phyloP scores from a whole-genome alignment of 2,113 vertebrate genomes.

The Myanophis thanlyinensis region DNA sequence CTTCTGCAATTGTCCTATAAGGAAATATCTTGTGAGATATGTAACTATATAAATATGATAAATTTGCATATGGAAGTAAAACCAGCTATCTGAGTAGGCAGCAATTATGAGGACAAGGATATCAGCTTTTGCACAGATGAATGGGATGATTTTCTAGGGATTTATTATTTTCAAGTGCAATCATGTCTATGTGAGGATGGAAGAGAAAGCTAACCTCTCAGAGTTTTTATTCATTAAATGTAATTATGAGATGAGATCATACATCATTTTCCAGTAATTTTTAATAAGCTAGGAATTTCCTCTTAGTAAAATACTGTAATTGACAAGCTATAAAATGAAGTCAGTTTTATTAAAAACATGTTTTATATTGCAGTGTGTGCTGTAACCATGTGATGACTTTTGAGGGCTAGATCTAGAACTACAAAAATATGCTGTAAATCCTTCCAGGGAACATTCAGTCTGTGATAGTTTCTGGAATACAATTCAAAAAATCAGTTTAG shows the following conservation, averaged over 20 bases:
- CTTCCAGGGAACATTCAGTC: neutral
- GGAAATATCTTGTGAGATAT: neutral
- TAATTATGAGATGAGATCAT: neutral
- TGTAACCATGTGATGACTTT: neutral
- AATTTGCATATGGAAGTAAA: neutral
- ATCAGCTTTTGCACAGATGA: neutral
- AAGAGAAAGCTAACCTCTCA: neutral
- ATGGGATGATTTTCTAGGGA: neutral
- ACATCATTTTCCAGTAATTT: neutral
- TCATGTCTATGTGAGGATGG: neutral
- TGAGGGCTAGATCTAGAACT: neutral
- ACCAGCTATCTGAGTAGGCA: neutral
- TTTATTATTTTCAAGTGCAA: neutral
- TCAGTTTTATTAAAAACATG: neutral
- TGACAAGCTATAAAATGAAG: neutral
- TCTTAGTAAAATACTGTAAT: neutral
- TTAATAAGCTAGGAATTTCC: neutral
- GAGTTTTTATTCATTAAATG: neutral
- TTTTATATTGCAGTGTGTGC: neutral
- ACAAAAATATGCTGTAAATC: neutral
- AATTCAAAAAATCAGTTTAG: neutral
- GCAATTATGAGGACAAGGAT: neutral
- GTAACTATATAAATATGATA: neutral
- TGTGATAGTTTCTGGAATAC: neutral
- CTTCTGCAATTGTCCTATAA: neutral